Evolutionary conservation across 1,140 invertebrate genomes (phyloP).

Genomic region (Polyergus mexicanus): DNA sequence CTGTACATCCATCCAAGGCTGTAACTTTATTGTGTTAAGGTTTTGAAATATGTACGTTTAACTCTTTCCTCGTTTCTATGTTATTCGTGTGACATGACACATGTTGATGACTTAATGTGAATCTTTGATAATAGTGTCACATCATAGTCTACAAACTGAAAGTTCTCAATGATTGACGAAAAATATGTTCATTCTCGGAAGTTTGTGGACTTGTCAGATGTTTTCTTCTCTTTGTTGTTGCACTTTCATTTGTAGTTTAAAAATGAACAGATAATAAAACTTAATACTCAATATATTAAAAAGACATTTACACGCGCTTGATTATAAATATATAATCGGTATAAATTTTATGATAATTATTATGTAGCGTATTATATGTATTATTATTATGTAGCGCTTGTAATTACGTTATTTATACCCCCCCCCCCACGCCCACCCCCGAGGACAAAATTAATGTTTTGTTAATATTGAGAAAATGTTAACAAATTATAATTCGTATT

Average conservation of each 20-base stretch:
- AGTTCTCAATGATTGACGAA: not conserved
- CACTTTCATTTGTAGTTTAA: not conserved
- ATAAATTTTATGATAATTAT: not conserved
- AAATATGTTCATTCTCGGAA: not conserved
- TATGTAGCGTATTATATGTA: no score
- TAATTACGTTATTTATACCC: not conserved
- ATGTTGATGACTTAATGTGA: not conserved
- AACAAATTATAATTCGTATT: no score
- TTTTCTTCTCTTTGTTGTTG: not conserved
- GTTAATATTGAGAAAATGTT: not conserved
- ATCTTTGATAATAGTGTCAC: not conserved
- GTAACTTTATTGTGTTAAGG: slow-evolving; percentile 73
- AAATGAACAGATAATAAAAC: not conserved
- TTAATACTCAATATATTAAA: not conserved
- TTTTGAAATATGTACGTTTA: slow-evolving; percentile 44
- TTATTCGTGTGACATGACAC: not conserved
- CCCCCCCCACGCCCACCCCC: not conserved
- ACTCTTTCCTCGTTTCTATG: slow-evolving; percentile 44
- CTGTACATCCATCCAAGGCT: slow-evolving; percentile 81
- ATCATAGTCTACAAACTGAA: not conserved
- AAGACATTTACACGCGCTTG: not conserved
- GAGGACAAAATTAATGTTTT: no score
- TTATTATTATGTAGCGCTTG: not conserved
- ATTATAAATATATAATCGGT: not conserved
- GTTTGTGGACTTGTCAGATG: not conserved